Evolutionary conservation across 2,888 invertebrate species (phyloP).

Genomic region (Eupithecia abbreviata): DNA sequence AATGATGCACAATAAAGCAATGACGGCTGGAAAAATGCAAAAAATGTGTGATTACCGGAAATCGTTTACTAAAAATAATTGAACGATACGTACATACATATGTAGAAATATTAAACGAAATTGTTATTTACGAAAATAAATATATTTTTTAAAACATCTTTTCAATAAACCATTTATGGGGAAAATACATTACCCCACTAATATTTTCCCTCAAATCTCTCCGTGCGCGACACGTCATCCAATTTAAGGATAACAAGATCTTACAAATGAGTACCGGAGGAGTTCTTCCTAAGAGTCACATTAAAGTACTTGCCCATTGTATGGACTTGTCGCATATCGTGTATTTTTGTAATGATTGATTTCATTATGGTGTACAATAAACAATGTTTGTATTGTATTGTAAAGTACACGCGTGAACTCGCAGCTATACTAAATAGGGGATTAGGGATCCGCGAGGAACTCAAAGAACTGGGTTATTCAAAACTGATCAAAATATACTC

Average conservation of each 20-base stretch:
- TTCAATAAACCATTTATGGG: background rate
- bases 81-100: too few relatives aligned
- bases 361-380: too few relatives aligned
- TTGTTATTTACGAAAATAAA: too few relatives aligned
- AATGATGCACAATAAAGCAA: background rate
- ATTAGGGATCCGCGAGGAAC: conserved; percentile 28
- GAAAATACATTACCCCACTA: background rate
- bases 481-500: background rate
- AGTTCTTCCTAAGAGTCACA: conserved; percentile 42
- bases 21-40: background rate
- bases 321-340: too few relatives aligned
- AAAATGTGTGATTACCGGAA: background rate
- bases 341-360: too few relatives aligned
- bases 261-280: conserved; percentile 40
- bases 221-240: conserved; percentile 35
- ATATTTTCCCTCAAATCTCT: conserved; percentile 19
- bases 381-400: too few relatives aligned
- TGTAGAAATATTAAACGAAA: too few relatives aligned
- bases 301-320: too few relatives aligned
- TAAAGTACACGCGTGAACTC: conserved; percentile 44
- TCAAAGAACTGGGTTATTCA: background rate
- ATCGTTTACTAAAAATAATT: too few relatives aligned
- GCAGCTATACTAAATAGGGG: conserved; percentile 39
- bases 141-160: background rate
- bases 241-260: conserved; percentile 41